Evolutionary conservation across 1,140 invertebrate genomes (phyloP).

Genomic region (Heliconius hermathena): DNA sequence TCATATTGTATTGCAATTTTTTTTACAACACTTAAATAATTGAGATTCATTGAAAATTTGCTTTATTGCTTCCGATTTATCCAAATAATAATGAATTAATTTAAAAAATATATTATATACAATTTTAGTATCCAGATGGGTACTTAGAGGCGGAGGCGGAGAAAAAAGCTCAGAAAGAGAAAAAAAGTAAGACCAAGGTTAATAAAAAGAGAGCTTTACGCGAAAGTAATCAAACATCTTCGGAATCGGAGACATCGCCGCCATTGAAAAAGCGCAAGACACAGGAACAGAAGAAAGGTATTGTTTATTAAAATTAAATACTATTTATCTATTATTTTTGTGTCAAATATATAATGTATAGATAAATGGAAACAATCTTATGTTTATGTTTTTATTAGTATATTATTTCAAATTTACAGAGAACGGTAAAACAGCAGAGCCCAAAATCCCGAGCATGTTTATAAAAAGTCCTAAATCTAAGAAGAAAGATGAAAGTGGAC

Average conservation of each 20-base stretch:
- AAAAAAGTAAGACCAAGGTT: slow-evolving; percentile 45
- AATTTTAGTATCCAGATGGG: slow-evolving; percentile 87
- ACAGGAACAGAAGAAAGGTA: slow-evolving; percentile 21
- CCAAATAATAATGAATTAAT: too few relatives aligned
- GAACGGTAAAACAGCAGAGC: slow-evolving; percentile 39
- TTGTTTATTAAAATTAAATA: background rate
- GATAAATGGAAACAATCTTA: too few relatives aligned
- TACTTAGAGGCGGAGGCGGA: slow-evolving; percentile 86
- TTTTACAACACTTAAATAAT: too few relatives aligned
- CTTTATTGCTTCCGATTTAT: too few relatives aligned
- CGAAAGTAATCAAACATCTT: slow-evolving; percentile 53
- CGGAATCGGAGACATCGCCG: slow-evolving; percentile 50
- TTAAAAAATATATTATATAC: background rate
- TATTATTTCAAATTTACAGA: slow-evolving; percentile 1
- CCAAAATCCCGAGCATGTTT: slow-evolving; percentile 50
- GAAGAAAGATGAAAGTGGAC: slow-evolving; percentile 41
- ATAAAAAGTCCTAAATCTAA: slow-evolving; percentile 45
- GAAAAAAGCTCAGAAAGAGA: slow-evolving; percentile 71
- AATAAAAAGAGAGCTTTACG: slow-evolving; percentile 56
- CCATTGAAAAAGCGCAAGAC: slow-evolving; percentile 52
- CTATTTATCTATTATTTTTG: too few relatives aligned
- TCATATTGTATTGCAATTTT: too few relatives aligned
- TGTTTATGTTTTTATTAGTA: too few relatives aligned
- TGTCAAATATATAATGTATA: too few relatives aligned
- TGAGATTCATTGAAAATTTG: too few relatives aligned